phyloP scores from a whole-genome alignment of 2,113 vertebrate genomes.

The Lagopus muta region DNA sequence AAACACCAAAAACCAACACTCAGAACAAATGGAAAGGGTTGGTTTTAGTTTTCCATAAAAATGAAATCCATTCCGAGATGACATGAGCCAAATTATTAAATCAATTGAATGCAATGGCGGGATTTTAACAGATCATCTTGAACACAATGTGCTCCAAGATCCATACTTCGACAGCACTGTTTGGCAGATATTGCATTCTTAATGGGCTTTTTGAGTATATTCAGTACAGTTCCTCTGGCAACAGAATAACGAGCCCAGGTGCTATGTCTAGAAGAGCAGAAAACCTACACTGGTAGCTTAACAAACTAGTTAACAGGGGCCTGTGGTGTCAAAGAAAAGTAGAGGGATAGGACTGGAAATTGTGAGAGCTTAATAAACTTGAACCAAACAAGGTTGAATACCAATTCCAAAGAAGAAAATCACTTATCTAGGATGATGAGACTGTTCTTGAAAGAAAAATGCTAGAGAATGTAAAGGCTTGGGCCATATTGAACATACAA shows the following conservation, averaged over 20 bases:
- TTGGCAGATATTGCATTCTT: not conserved
- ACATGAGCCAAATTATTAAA: not conserved
- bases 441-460: not conserved
- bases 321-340: not conserved
- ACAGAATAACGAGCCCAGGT: not conserved
- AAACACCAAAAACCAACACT: too few relatives aligned
- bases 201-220: not conserved
- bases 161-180: not conserved
- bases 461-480: not conserved
- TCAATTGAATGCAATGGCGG: not conserved
- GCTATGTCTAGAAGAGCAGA: not conserved
- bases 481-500: not conserved
- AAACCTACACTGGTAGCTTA: not conserved
- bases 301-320: not conserved
- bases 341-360: not conserved
- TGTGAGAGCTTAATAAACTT: not conserved
- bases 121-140: not conserved
- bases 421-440: not conserved
- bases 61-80: not conserved
- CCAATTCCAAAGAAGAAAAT: not conserved
- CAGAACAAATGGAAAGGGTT: not conserved
- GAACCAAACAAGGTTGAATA: not conserved
- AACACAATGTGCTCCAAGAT: not conserved
- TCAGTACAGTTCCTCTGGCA: not conserved
- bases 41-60: not conserved